These are phyloP conservation scores for Psophia crepitans DNA, from an alignment of 2,113 vertebrate species.

Conservation along the genomic window DNA sequence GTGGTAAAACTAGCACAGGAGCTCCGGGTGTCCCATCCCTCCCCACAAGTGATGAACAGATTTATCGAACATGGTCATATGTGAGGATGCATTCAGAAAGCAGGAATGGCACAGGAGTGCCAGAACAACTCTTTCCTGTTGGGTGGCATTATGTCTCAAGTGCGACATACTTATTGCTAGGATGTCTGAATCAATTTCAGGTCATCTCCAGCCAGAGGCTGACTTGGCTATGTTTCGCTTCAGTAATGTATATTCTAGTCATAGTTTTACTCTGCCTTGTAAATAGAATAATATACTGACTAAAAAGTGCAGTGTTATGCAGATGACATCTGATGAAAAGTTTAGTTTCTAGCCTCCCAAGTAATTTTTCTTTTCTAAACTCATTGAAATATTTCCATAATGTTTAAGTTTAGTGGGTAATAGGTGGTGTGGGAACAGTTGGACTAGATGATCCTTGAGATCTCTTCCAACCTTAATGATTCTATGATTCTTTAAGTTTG, in stretches of 20 bases:
- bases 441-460: too few relatives aligned
- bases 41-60: background rate
- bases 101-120: background rate
- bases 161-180: background rate
- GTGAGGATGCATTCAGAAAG: background rate
- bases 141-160: background rate
- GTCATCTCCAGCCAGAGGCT: background rate
- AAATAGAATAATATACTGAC: background rate
- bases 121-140: background rate
- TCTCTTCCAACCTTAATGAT: too few relatives aligned
- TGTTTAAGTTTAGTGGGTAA: background rate
- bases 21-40: background rate
- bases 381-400: background rate
- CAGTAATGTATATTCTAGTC: background rate
- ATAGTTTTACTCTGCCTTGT: background rate
- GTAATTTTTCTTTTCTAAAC: background rate
- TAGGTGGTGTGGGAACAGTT: too few relatives aligned
- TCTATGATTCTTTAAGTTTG: background rate
- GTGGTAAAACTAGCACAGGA: background rate
- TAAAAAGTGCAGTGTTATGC: background rate
- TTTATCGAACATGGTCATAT: background rate
- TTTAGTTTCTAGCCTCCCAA: background rate
- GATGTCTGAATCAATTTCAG: background rate
- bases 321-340: background rate
- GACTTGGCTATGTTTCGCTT: background rate